Evolutionary conservation across 2,888 invertebrate species (phyloP).

Genomic region (Cataglyphis livida): DNA sequence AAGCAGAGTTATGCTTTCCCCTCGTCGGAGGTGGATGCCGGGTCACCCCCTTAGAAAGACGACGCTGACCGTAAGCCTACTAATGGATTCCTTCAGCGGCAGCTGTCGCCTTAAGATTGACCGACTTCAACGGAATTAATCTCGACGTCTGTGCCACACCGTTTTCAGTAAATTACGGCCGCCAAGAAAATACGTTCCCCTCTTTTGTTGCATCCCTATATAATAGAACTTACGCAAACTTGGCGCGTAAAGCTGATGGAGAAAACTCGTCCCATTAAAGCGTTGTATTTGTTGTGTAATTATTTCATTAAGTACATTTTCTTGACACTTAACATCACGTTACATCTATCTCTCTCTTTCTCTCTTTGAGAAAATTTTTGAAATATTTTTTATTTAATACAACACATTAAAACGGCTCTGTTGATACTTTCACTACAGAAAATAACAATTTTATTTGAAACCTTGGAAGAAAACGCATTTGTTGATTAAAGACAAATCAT

Average conservation of each 20-base stretch:
- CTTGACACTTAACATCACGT: background rate
- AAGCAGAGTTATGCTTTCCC: slow-evolving; percentile 77
- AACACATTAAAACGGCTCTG: background rate
- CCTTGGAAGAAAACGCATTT: slow-evolving; percentile 48
- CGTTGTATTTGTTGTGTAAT: background rate
- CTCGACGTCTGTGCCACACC: slow-evolving; percentile 68
- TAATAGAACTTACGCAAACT: slow-evolving; percentile 25
- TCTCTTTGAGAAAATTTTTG: background rate
- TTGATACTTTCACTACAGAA: background rate
- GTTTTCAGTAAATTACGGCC: slow-evolving; percentile 64
- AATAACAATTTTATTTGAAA: slow-evolving; percentile 25
- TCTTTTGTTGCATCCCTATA: background rate
- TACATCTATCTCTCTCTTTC: background rate
- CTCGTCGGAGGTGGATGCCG: slow-evolving; percentile 65
- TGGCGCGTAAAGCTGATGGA: background rate
- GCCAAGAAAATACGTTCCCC: slow-evolving; percentile 36
- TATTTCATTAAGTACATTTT: background rate
- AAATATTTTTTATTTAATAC: background rate
- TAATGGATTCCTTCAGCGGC: slow-evolving; percentile 84
- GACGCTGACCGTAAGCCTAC: slow-evolving; percentile 77
- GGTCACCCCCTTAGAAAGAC: slow-evolving; percentile 72
- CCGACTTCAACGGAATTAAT: slow-evolving; percentile 81
- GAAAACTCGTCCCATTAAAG: background rate
- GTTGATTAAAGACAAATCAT: slow-evolving; percentile 53
- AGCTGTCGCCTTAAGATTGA: slow-evolving; percentile 84